A percentile compares a stretch with the other conserved stretches of the same genome.
Evolutionary conservation across 2,888 invertebrate genomes (phyloP).

Genomic region (Brachyptera risi): DNA sequence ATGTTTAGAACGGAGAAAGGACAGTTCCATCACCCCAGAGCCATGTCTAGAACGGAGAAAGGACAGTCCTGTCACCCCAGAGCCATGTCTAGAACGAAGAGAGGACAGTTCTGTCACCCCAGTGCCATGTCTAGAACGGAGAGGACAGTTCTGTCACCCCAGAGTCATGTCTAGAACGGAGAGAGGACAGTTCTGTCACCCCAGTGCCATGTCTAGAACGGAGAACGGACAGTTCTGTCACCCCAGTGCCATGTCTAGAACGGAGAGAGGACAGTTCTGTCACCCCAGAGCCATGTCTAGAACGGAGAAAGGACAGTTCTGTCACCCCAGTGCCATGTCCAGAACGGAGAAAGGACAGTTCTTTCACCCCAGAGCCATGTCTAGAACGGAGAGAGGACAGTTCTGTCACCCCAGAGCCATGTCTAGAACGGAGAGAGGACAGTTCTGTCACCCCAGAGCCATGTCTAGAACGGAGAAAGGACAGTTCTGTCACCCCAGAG

Average conservation of each 20-base stretch:
- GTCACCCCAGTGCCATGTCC: too few species aligned
- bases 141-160: slow-evolving; percentile 60
- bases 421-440: slow-evolving; percentile 68
- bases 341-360: slow-evolving; percentile 67
- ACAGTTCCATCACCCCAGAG: too few species aligned
- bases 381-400: slow-evolving; percentile 68
- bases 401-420: too few species aligned
- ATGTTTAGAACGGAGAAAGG: slow-evolving; percentile 68
- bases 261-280: slow-evolving; percentile 64
- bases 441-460: too few species aligned
- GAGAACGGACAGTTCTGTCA: slow-evolving; percentile 67
- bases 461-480: slow-evolving; percentile 68
- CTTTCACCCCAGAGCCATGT: too few species aligned
- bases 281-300: slow-evolving; percentile 69
- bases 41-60: slow-evolving; percentile 67
- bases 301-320: slow-evolving; percentile 64
- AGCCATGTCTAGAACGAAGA: slow-evolving; percentile 69
- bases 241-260: slow-evolving; percentile 69
- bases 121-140: slow-evolving; percentile 65
- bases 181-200: slow-evolving; percentile 62
- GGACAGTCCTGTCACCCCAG: too few species aligned
- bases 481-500: too few species aligned
- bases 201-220: slow-evolving; percentile 65
- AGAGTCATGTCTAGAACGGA: slow-evolving; percentile 69
- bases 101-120: slow-evolving; percentile 60